Conservation (phyloP, 2,113 vertebrate species). For the Tupaia tana region DNA sequence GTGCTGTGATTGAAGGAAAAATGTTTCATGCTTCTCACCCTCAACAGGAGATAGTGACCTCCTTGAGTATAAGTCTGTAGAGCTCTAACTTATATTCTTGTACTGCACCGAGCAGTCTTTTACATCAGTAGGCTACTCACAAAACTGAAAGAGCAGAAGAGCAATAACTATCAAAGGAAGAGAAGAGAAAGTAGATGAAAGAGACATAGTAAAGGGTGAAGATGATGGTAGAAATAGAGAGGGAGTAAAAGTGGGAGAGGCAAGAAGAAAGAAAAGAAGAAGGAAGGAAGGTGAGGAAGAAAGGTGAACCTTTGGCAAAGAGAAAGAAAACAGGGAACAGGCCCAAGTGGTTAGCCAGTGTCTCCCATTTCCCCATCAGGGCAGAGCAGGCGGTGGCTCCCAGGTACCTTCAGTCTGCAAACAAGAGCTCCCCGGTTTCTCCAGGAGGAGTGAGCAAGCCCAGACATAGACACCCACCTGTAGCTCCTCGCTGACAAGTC, state of each 20-base stretch:
- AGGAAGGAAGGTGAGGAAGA: not conserved
- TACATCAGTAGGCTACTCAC: not conserved
- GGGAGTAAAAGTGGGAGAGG: not conserved
- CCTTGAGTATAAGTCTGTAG: not conserved
- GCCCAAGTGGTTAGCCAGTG: not conserved
- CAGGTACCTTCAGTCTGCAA: not conserved
- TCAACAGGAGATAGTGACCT: not conserved
- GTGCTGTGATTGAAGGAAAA: not conserved
- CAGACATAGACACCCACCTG: not conserved
- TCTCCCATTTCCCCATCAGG: not conserved
- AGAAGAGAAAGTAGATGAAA: not conserved
- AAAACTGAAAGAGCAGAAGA: not conserved
- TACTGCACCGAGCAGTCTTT: not conserved
- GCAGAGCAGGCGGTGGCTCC: not conserved
- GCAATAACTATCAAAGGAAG: not conserved
- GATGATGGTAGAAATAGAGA: not conserved
- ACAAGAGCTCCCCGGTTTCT: not conserved
- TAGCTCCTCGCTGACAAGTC: not conserved
- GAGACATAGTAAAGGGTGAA: not conserved
- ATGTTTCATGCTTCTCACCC: not conserved
- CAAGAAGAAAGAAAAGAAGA: not conserved
- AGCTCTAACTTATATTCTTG: conserved; percentile 1
- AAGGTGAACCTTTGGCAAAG: not conserved
- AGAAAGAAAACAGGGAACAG: not conserved
- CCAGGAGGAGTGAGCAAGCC: not conserved